Evolutionary conservation across 2,113 vertebrate genomes (phyloP), one percentile per base, ranked within the genome.

Genomic region (Ictalurus punctatus): DNA sequence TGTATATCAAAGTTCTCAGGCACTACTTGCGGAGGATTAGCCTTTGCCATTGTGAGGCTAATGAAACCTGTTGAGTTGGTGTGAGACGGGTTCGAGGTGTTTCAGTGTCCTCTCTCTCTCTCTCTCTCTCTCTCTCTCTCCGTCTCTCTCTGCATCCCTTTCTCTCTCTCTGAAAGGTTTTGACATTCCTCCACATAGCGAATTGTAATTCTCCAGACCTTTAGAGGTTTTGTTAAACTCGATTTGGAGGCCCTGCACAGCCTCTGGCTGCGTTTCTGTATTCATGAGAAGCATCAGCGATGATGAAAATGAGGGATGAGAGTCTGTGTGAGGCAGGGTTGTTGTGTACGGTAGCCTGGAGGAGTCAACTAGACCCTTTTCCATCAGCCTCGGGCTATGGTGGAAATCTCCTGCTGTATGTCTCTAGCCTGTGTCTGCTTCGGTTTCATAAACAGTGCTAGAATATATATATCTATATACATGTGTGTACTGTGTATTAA

Each of bases 21-120:
- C 80, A 63, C 65, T 84, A 65, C 61, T 83, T 84, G 59, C 2
- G 4, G 37, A 83, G 65, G 86, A 83, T 88, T 83, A 88, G 80
- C 87, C 65, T 83, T 83, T 88, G 87, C 21, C 34, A 88, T 74
- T 87, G 23, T 83, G 80, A 83, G 83, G 87, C 54, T 83, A 88
- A 88, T 87, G 61, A 67, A 80, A 65, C 76, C 86, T 63, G 40
- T 80, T 88, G 80, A 34, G 79, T 59, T 34, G 52, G 48, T 56
- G 48, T 12, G 34, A n/a, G 34, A n/a, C 16, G 17, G 67, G 67
- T 69, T 59, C 6, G 25, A 69, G 61, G 81, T 83, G 81, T 40
- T 85, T 85, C 59, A n/a, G 37, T 61, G 14, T 25, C n/a, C 40
- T 30, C 61, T 48, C 40, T 30, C 59, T 17, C 37, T 30, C 37